Percentiles rank a stretch among this genome's conserved stretches.
phyloP scores from a whole-genome alignment of 2,797 vertebrate genomes.

The Spinibarbus caldwelli region DNA sequence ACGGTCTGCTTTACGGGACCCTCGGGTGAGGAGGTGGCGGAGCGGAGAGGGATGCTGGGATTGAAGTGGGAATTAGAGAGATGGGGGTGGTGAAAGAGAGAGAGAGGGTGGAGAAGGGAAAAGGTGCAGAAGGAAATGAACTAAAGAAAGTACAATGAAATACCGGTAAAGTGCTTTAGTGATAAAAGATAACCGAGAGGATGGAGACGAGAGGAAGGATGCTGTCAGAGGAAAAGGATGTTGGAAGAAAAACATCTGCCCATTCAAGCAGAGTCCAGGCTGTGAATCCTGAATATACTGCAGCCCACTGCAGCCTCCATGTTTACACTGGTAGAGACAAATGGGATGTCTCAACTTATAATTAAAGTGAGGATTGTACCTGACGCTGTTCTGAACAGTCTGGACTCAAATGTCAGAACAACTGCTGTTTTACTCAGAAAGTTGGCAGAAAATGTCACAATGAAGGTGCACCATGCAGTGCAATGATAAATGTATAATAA shows the following conservation, averaged over 20 bases:
- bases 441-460: neutral
- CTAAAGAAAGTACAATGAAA: slow-evolving; percentile 4
- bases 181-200: slow-evolving; percentile 13
- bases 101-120: neutral
- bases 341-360: neutral
- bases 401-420: neutral
- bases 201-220: neutral
- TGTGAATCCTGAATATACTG: slow-evolving; percentile 30
- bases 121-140: slow-evolving; percentile 1
- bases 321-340: neutral
- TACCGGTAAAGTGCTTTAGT: slow-evolving; percentile 7
- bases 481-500: neutral
- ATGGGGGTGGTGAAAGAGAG: slow-evolving; percentile 16
- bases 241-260: neutral
- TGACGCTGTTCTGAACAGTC: neutral
- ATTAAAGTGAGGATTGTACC: neutral
- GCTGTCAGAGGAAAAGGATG: neutral
- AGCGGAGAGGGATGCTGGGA: slow-evolving; percentile 44
- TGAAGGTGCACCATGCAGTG: neutral
- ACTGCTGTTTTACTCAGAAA: neutral
- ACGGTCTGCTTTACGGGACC: slow-evolving; percentile 49
- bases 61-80: slow-evolving; percentile 49
- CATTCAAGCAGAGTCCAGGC: neutral
- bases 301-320: slow-evolving; percentile 15
- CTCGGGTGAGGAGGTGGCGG: slow-evolving; percentile 46